phyloP scores from a whole-genome alignment of 2,888 invertebrate species.

The Itoplectis maculator region DNA sequence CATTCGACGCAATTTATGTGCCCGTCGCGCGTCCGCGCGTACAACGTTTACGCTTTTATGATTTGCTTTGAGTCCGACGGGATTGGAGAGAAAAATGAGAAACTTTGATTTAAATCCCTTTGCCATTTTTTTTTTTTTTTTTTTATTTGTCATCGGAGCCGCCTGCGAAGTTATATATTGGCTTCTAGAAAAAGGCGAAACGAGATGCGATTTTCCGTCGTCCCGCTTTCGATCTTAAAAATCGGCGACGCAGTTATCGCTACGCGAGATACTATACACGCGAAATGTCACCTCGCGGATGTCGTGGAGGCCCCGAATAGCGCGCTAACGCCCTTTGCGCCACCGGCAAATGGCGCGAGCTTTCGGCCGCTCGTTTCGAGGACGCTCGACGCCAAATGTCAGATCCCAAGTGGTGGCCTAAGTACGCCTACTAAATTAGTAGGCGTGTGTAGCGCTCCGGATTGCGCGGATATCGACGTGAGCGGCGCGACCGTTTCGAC shows the following conservation, averaged over 20 bases:
- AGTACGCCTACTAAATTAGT: constrained; percentile 13
- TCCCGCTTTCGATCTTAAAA: not conserved
- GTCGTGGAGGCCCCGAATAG: not conserved
- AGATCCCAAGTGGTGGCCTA: constrained; percentile 11
- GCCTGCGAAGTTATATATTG: not conserved
- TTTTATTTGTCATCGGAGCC: not conserved
- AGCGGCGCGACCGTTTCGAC: not conserved
- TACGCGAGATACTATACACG: too few species aligned
- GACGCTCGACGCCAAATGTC: constrained; percentile 4
- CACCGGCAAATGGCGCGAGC: not conserved
- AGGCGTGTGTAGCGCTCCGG: not conserved
- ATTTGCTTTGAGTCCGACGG: not conserved
- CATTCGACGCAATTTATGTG: not conserved
- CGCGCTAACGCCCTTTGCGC: constrained; percentile 1
- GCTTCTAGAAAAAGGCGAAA: not conserved
- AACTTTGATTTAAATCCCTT: not conserved
- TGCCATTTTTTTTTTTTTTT: not conserved
- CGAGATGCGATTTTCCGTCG: not conserved
- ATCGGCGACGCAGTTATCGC: not conserved
- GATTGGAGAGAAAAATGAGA: constrained; percentile 6
- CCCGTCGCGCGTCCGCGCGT: not conserved
- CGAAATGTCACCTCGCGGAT: constrained; percentile 1
- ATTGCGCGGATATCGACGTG: not conserved
- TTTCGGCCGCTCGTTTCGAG: not conserved
- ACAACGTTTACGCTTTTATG: not conserved